Percentiles rank a stretch among this genome's conserved stretches.
phyloP scores from a whole-genome alignment of 1,140 invertebrate genomes.

The Diorhabda sublineata region DNA sequence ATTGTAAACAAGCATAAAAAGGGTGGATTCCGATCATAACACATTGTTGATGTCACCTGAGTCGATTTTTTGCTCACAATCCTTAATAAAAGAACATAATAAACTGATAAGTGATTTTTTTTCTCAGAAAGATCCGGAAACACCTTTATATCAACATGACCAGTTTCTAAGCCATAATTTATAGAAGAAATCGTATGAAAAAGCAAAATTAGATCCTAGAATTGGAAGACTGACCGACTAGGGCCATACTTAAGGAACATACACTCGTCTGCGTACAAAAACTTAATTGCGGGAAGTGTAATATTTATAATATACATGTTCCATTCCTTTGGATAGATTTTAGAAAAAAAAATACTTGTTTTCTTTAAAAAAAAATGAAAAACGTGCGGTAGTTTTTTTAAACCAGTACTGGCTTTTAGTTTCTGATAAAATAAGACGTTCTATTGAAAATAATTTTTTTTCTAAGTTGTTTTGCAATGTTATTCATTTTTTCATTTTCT shows the following conservation, averaged over 20 bases:
- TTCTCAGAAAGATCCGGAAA: slow-evolving; percentile 14
- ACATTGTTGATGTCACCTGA: too few species aligned
- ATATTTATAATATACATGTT: slow-evolving; percentile 7
- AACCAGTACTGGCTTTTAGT: not conserved
- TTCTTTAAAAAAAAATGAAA: not conserved
- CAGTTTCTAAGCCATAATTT: slow-evolving; percentile 23
- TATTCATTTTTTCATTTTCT: too few species aligned
- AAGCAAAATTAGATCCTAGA: not conserved
- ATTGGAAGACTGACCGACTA: slow-evolving; percentile 20
- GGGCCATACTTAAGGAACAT: slow-evolving; percentile 29
- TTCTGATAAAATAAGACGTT: not conserved
- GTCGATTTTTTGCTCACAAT: too few species aligned
- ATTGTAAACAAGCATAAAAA: too few species aligned
- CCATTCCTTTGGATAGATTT: too few species aligned
- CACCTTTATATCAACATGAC: slow-evolving; percentile 15
- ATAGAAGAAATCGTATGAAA: slow-evolving; percentile 15
- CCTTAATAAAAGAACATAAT: too few species aligned
- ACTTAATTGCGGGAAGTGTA: slow-evolving; percentile 12
- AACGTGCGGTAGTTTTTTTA: not conserved
- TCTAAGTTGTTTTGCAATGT: slow-evolving; percentile 5
- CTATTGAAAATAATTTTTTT: slow-evolving; percentile 11
- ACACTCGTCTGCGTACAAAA: slow-evolving; percentile 15
- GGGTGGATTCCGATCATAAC: too few species aligned
- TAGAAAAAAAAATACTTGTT: too few species aligned
- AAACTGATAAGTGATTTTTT: slow-evolving; percentile 8